Conservation (phyloP, 2,113 vertebrate genomes). For the Gulo gulo region DNA sequence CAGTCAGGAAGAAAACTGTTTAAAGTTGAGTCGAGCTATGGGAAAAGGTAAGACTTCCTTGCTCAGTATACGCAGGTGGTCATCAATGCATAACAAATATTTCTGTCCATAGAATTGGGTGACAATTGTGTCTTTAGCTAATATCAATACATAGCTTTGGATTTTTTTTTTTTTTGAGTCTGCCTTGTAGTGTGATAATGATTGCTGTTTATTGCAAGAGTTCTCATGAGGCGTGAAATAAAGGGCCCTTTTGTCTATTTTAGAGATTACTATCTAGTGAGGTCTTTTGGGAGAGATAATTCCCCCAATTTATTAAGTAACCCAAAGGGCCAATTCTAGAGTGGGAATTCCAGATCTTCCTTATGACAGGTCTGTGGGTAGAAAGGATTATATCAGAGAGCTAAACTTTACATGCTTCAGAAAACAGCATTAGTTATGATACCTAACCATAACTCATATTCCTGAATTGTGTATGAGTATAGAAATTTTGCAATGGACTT, state of each 20-base stretch:
- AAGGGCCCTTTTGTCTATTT: background rate
- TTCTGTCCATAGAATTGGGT: background rate
- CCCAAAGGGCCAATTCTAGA: background rate
- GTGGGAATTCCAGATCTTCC: background rate
- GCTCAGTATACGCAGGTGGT: background rate
- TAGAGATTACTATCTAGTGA: background rate
- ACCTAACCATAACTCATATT: background rate
- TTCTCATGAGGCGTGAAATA: background rate
- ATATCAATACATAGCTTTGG: background rate
- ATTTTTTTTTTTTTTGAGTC: background rate
- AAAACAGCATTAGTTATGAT: background rate
- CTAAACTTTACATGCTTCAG: background rate
- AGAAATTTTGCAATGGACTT: background rate
- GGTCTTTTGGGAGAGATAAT: background rate
- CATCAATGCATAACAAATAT: background rate
- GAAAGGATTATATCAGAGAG: background rate
- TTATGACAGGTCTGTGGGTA: background rate
- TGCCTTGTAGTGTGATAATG: background rate
- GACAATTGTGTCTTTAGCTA: background rate
- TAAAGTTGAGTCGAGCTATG: background rate
- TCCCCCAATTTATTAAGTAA: background rate
- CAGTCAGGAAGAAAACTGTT: background rate
- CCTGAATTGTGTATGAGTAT: background rate
- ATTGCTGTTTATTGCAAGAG: background rate
- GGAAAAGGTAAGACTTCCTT: background rate